phyloP scores from a whole-genome alignment of 2,113 vertebrate genomes.

The Semicossyphus pulcher region DNA sequence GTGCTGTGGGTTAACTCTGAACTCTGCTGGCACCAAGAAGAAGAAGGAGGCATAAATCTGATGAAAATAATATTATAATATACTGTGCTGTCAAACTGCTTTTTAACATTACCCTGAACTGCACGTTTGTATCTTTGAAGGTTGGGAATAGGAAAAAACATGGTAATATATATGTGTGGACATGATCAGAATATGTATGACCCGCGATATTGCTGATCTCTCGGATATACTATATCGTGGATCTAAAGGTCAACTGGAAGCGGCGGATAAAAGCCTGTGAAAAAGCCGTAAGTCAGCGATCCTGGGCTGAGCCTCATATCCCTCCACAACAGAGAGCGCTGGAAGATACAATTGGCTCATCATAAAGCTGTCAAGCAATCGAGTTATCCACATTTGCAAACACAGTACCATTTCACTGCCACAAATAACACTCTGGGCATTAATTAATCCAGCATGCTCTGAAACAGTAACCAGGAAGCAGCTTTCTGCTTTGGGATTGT shows the following conservation, averaged over 20 bases:
- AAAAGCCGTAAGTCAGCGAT: not conserved
- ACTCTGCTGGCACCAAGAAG: not conserved
- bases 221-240: not conserved
- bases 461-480: not conserved
- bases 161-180: not conserved
- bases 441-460: too few relatives aligned
- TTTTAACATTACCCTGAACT: not conserved
- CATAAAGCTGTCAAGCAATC: conserved; percentile 24
- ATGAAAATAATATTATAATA: not conserved
- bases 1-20: not conserved
- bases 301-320: not conserved
- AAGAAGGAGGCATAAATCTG: not conserved
- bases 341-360: not conserved
- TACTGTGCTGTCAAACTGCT: not conserved
- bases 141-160: not conserved
- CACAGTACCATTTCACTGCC: conserved; percentile 8
- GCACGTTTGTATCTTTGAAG: not conserved
- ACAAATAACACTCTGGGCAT: conserved; percentile 20
- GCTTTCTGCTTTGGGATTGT: not conserved
- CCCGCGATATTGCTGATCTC: not conserved
- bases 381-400: conserved; percentile 4
- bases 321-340: not conserved
- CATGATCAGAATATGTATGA: not conserved
- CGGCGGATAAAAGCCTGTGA: not conserved
- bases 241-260: conserved; percentile 36